phyloP scores from a whole-genome alignment of 2,113 vertebrate genomes.

The Onychostoma macrolepis region DNA sequence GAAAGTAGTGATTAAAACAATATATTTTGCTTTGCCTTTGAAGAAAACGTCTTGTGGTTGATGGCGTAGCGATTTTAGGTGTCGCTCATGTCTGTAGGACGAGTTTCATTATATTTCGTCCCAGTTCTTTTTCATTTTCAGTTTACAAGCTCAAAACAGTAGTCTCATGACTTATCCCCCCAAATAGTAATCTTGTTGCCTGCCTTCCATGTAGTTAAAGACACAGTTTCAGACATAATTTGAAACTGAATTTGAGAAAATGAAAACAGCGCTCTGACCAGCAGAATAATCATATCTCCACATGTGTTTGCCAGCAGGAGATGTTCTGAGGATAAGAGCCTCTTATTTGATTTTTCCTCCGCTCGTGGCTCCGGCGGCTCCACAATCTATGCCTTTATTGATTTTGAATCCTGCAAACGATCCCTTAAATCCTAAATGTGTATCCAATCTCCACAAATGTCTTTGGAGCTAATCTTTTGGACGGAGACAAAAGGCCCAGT shows the following conservation, averaged over 20 bases:
- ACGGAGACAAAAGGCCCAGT: constrained; percentile 63
- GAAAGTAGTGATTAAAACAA: not conserved
- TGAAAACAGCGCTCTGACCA: constrained; percentile 25
- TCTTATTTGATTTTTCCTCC: constrained; percentile 46
- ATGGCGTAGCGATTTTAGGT: not conserved
- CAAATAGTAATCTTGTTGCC: not conserved
- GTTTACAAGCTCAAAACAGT: not conserved
- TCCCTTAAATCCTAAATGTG: constrained; percentile 64
- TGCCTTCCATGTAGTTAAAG: not conserved
- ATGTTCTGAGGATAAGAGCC: constrained; percentile 22
- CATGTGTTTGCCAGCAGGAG: constrained; percentile 35
- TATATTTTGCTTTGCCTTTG: not conserved
- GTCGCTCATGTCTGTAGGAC: not conserved
- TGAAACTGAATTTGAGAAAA: constrained; percentile 34
- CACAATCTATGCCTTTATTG: constrained; percentile 67
- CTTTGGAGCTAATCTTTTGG: constrained; percentile 69
- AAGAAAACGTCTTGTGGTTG: not conserved
- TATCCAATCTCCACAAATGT: constrained; percentile 65
- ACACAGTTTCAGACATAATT: constrained; percentile 21
- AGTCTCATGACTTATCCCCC: not conserved
- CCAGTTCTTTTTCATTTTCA: not conserved
- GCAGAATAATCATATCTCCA: constrained; percentile 31
- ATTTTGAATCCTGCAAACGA: constrained; percentile 65
- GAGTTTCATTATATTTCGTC: constrained; percentile 36
- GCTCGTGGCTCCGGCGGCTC: constrained; percentile 57